Conservation (phyloP, 1,140 invertebrate species). For the Cotesia chilonis region DNA sequence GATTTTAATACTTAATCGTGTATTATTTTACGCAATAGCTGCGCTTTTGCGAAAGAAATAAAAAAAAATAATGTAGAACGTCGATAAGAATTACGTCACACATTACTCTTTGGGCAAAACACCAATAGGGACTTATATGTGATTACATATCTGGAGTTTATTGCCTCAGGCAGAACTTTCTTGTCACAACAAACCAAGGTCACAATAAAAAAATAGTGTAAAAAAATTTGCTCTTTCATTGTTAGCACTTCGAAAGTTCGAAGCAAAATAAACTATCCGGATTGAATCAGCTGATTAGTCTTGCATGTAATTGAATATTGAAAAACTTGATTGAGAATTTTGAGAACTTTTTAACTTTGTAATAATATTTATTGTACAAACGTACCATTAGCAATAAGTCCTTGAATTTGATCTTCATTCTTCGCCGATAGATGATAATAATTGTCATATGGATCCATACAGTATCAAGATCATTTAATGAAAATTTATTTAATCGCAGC, state of each 20-base stretch:
- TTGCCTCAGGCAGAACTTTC: conserved; percentile 35
- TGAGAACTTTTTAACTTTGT: not conserved
- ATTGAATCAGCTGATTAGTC: too few relatives aligned
- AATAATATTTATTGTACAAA: not conserved
- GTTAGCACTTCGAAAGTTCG: not conserved
- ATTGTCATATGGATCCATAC: conserved; percentile 38
- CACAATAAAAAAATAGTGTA: not conserved
- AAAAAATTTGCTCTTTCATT: not conserved
- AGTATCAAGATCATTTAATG: conserved; percentile 11
- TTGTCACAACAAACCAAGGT: conserved; percentile 20
- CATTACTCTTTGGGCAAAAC: conserved; percentile 7
- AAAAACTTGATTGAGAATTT: too few relatives aligned
- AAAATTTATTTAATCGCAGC: not conserved
- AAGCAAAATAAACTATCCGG: not conserved
- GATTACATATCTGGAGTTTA: conserved; percentile 18
- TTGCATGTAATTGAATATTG: too few relatives aligned
- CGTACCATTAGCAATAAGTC: conserved; percentile 34
- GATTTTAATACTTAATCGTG: not conserved
- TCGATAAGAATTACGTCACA: conserved; percentile 3
- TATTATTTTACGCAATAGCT: not conserved
- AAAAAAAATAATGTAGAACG: conserved; percentile 11
- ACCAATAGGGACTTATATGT: conserved; percentile 1
- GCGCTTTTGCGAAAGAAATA: not conserved
- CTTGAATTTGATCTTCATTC: conserved; percentile 29
- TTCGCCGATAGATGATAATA: conserved; percentile 34